Base-by-base conservation (phyloP, 2,888 invertebrate genomes). In the Alviniconcha strummeri region DNA sequence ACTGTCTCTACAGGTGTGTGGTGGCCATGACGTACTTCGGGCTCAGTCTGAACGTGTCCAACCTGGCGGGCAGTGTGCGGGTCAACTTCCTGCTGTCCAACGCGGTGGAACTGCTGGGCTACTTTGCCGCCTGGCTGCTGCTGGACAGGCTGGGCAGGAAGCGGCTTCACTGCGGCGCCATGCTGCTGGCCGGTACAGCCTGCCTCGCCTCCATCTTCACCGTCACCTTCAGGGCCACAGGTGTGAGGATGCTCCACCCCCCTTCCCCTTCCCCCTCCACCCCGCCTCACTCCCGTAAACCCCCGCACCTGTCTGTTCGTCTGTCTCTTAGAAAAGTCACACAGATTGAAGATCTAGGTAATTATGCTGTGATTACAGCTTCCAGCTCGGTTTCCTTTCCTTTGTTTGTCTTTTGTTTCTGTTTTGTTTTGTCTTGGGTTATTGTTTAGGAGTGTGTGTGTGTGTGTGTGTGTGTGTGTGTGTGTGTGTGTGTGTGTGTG, bases 121-220 rank as follows among this genome's bases (percentile, higher is more conserved):
- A 90, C 83, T 86, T 88, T 15, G 76, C 89, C 6, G 88, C 88
- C 56, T 82, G 90, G 54, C 67, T 89, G 4, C 84, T 91, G 52
- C 84, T 90, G 54, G 89, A 90, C 81, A 77, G 90, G 72, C 64
- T 89, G 13, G 91, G 90, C 11, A 81, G 91, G 57, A 90, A 90
- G 81, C 84, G 85, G 60, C 85, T 89, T 8, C 89, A 89, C 75
- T 87, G 86, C 76, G 76, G 77, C 6, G 80, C 84, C 17, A 90
- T 90, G 90, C 80, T 90, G 55, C 67, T 88, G 8, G 90, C 90
- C 0, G 91, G 90, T 19, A 79, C 89, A 6, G 88, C 89, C 11
- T 91, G 90, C 83, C 95, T 97, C 74, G 92, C 95, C 6, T 97
- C 97, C 0, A 96, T 96, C 19, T 90, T 90, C 78, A 88, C 90